phyloP scores from a whole-genome alignment of 2,113 vertebrate species.

The Erinaceus europaeus region DNA sequence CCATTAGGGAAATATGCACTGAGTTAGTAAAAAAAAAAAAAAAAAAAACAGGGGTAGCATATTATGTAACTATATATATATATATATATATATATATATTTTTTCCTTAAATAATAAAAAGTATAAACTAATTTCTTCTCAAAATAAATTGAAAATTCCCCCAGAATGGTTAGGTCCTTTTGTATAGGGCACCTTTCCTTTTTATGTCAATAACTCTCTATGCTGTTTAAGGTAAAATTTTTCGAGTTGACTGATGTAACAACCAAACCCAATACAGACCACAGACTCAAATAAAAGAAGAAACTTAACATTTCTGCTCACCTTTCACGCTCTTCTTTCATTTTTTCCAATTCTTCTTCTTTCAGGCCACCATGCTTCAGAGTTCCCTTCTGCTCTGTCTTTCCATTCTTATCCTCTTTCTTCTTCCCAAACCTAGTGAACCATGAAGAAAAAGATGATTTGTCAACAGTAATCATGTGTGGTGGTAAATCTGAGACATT shows the following conservation, averaged over 20 bases:
- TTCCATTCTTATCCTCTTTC: constrained; percentile 91
- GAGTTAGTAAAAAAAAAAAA: constrained; percentile 46
- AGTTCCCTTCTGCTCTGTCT: constrained; percentile 84
- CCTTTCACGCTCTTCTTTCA: constrained; percentile 89
- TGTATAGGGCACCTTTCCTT: not conserved
- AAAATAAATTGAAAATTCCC: not conserved
- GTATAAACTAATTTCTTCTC: constrained; percentile 2
- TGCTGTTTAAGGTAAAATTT: not conserved
- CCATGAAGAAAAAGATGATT: constrained; percentile 38
- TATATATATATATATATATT: too few relatives aligned
- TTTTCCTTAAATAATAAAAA: not conserved
- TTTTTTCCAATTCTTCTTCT: constrained; percentile 90
- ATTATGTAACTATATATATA: constrained; percentile 28
- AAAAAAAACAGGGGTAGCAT: not conserved
- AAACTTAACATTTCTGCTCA: constrained; percentile 51
- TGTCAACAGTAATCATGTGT: not conserved
- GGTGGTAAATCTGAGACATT: not conserved
- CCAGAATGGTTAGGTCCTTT: not conserved
- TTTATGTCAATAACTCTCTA: not conserved
- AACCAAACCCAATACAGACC: not conserved
- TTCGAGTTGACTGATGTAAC: not conserved
- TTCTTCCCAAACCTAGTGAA: constrained; percentile 93
- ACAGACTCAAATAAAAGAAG: not conserved
- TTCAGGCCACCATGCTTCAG: constrained; percentile 84
- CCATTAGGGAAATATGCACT: constrained; percentile 30